Conservation (phyloP, 2,888 invertebrate species). For the Candidula unifasciata region DNA sequence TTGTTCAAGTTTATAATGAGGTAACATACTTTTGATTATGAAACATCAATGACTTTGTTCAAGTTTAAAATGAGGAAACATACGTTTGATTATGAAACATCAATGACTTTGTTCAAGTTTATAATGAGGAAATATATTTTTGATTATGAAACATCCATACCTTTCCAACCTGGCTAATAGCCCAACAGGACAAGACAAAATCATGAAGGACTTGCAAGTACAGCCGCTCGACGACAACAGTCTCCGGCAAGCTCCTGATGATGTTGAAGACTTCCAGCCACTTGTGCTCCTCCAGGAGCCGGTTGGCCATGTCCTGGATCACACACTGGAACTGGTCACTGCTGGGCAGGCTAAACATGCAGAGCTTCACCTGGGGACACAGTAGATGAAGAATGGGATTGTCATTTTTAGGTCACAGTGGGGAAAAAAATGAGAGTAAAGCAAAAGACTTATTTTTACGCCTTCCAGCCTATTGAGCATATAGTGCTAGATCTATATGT, state of each 20-base stretch:
- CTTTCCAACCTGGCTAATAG: slow-evolving; percentile 37
- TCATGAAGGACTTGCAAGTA: slow-evolving; percentile 67
- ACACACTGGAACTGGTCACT: slow-evolving; percentile 64
- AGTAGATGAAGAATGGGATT: not conserved
- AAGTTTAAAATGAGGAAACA: too few species aligned
- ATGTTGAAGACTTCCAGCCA: slow-evolving; percentile 66
- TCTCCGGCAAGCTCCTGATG: slow-evolving; percentile 66
- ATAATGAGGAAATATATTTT: too few species aligned
- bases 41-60: too few species aligned
- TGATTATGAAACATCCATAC: not conserved
- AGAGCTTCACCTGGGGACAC: slow-evolving; percentile 62
- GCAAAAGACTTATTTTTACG: too few species aligned
- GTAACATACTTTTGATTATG: too few species aligned
- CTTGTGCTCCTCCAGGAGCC: slow-evolving; percentile 62
- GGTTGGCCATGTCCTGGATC: slow-evolving; percentile 64
- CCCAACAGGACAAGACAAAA: slow-evolving; percentile 67
- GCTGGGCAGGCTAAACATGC: slow-evolving; percentile 69
- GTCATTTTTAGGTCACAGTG: too few species aligned
- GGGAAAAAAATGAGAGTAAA: too few species aligned
- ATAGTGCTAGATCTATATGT: too few species aligned
- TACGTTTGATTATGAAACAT: too few species aligned
- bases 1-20: too few species aligned
- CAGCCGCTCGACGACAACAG: slow-evolving; percentile 57
- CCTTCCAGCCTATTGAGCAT: too few species aligned
- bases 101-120: too few species aligned